Evolutionary conservation across 2,113 vertebrate species (phyloP), one percentile per base, ranked within the genome.

Genomic region (Acinonyx jubatus): DNA sequence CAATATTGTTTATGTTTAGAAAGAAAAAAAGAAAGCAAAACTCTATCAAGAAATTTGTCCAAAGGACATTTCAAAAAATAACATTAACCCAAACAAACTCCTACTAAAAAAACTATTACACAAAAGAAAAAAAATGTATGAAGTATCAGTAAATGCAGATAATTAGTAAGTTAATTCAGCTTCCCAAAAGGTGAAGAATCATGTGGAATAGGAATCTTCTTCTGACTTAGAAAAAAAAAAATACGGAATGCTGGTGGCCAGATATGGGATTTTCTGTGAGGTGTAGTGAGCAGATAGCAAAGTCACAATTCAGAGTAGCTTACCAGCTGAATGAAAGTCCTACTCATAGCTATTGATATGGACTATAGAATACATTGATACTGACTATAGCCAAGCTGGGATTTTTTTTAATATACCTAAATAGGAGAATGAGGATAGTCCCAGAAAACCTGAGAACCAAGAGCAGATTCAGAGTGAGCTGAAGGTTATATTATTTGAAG

Each of bases 131-230:
- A 89, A 27, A 91, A 23, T 1, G 6, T 25, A 82, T 50, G 4
- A 86, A 78, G 50, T 73, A 83, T 4, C 1, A 57, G 33, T 50
- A 91, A 94, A 65, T 45, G 48, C 38, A 85, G 61, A 65, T 48
- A 92, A 93, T 91, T 66, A 50, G 45, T 57, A 91, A 57, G 31
- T 96, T 83, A 93, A 79, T 50, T 92, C 38, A 93, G 48, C 16
- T 78, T 88, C 65, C 13, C 48, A 66, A 69, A 78, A 82, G 25
- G 41, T 85, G 33, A 96, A 85, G 48, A 66, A 29, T 73, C 8
- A 68, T 5, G 5, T 38, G 36, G 48, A 85, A 65, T 5, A 38
- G 48, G 45, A 82, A 86, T 25, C 45, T 71, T 90, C 19, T 74
- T 86, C 29, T 48, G 6, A 76, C 57, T 89, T 18, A 57, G 76